Base-by-base conservation (phyloP, 2,888 invertebrate species). In the Leptinotarsa peninsularis region DNA sequence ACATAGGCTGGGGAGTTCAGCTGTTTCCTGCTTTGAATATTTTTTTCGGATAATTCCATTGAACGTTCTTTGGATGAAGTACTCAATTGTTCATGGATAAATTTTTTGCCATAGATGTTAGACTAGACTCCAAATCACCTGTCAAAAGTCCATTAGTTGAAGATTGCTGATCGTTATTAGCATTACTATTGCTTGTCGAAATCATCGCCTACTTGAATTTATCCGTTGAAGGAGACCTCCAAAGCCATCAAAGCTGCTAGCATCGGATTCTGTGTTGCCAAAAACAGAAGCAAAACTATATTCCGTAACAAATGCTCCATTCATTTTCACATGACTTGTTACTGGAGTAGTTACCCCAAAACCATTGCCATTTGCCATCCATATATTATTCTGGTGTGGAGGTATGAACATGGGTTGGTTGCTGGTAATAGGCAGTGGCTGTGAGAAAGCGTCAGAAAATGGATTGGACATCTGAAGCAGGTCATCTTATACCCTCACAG, bases 41-140 rank as follows among this genome's bases (percentile, higher is more conserved):
- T 88, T 94, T 95, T 90, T 96, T 96, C 80, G 96, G 96, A 77
- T 96, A 96, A 89, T 94, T 96, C 96, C 96, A 96, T 90, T 95
- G 95, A 90, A 96, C 94, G 86, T 95, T 94, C 90, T 95, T 93
- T 77, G 91, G 92, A 84, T 91, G 90, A 67, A 91, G 91, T 69
- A 92, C 89, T 52, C 92, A 91, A 81, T 92, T 93, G 89, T 95
- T 95, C 85, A 96, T 96, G 84, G 94, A 92, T 83, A 98, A 92
- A 89, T 98, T 98, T 90, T 98, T 96, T 78, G 98, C 98, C 83
- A 98, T 90, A 81, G 95, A 95, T 79, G 97, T n/a, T 78, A 98
- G 92, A 83, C 97, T 97, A 83, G 96, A 95, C 88, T 98, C 98
- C 88, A 98, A 90, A 89, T 98, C 98, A 73, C 97, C 96, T 43